Evolutionary conservation across 2,113 vertebrate species (phyloP).

Genomic region (Aptenodytes patagonicus): DNA sequence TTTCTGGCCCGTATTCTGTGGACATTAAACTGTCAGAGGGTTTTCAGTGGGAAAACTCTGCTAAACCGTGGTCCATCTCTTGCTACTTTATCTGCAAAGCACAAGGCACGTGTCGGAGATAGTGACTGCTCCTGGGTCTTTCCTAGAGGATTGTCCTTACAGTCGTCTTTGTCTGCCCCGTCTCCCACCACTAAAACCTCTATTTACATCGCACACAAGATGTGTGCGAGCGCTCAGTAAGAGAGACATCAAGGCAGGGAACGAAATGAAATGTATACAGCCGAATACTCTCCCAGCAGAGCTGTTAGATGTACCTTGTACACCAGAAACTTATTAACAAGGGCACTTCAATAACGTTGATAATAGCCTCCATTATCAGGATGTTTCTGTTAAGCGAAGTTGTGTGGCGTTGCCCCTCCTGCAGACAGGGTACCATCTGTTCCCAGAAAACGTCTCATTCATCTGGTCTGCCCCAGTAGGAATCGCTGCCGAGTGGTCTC

Average conservation of each 20-base stretch:
- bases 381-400: constrained; percentile 44
- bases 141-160: background rate
- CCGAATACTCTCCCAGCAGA: background rate
- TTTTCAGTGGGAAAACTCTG: background rate
- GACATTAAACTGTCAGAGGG: background rate
- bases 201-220: background rate
- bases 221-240: background rate
- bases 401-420: constrained; percentile 16
- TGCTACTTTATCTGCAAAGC: background rate
- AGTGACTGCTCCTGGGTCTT: background rate
- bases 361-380: constrained; percentile 34
- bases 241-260: background rate
- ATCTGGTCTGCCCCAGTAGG: constrained; percentile 21
- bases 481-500: constrained; percentile 29
- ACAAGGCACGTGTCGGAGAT: rapidly evolving
- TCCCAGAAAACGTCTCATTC: constrained; percentile 58
- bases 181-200: background rate
- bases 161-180: background rate
- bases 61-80: rapidly evolving
- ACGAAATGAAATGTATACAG: background rate
- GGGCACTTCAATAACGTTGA: constrained; percentile 24
- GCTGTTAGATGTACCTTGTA: background rate
- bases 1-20: background rate
- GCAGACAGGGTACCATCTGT: constrained; percentile 68
- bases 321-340: constrained; percentile 32